phyloP scores from a whole-genome alignment of 1,140 invertebrate genomes.

The Cherax destructor region DNA sequence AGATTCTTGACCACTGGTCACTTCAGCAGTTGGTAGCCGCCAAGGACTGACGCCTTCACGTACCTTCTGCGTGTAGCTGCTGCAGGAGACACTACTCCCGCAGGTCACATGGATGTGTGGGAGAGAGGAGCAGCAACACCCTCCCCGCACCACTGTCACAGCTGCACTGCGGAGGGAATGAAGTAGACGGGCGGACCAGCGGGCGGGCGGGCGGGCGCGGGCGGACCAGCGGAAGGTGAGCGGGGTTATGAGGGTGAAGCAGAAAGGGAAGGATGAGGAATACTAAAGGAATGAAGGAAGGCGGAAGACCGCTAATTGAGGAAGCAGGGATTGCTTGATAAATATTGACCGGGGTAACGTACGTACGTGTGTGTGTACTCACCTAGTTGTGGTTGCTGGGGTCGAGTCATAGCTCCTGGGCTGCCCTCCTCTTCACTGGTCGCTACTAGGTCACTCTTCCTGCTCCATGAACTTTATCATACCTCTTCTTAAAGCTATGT shows the following conservation, averaged over 20 bases:
- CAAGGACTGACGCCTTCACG: neutral
- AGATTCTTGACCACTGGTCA: neutral
- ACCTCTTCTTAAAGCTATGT: too few relatives aligned
- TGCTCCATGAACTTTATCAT: too few relatives aligned
- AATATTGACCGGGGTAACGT: constrained; percentile 13
- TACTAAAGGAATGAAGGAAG: neutral
- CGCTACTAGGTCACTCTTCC: too few relatives aligned
- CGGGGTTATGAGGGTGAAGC: neutral
- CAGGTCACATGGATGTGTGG: neutral
- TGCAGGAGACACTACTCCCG: neutral
- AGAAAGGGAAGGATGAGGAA: neutral
- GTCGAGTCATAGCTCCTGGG: too few relatives aligned
- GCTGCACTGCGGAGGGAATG: neutral
- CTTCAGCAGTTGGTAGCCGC: neutral
- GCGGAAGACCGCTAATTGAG: constrained; percentile 16
- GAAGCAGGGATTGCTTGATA: constrained; percentile 34
- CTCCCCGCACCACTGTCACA: neutral
- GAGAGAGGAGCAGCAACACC: constrained; percentile 2
- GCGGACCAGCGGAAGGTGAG: neutral
- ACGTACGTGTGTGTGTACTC: neutral
- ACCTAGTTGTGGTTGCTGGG: too few relatives aligned
- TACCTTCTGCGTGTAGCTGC: neutral
- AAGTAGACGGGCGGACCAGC: neutral
- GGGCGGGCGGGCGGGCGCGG: neutral
- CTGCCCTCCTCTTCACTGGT: too few relatives aligned